These are phyloP conservation scores for Ia io DNA, from an alignment of 2,113 vertebrate genomes.

Conservation along the genomic window DNA sequence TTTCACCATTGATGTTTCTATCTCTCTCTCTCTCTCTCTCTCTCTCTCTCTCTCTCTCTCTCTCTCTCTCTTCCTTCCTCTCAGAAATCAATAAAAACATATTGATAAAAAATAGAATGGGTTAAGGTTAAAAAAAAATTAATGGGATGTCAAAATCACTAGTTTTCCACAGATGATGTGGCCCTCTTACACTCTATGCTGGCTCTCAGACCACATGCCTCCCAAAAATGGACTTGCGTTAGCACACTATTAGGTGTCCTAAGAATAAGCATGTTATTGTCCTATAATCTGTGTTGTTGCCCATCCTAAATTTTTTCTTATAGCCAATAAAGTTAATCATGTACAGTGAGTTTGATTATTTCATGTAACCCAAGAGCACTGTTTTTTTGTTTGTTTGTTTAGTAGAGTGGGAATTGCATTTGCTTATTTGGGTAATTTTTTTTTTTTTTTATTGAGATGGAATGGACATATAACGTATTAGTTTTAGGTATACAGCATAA, in stretches of 20 bases:
- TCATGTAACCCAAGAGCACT: neutral
- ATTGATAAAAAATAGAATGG: neutral
- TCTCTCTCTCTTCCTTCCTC: no score
- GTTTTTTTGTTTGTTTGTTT: neutral
- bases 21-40: no score
- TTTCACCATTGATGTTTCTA: no score
- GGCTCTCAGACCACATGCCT: neutral
- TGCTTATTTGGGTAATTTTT: neutral
- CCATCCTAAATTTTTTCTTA: neutral
- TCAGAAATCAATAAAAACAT: neutral
- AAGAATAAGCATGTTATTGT: neutral
- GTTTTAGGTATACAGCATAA: neutral
- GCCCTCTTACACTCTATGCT: neutral
- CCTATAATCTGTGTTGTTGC: neutral
- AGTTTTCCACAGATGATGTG: neutral
- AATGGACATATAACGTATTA: neutral
- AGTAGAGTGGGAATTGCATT: neutral
- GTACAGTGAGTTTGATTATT: neutral
- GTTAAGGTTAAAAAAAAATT: neutral
- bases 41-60: no score
- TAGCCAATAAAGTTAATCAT: neutral
- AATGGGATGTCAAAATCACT: neutral
- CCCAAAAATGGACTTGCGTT: neutral
- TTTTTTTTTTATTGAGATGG: neutral
- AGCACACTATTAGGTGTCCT: neutral